Percentiles rank a stretch among this genome's conserved stretches.
phyloP scores from a whole-genome alignment of 2,113 vertebrate genomes.

The Pipa parva region DNA sequence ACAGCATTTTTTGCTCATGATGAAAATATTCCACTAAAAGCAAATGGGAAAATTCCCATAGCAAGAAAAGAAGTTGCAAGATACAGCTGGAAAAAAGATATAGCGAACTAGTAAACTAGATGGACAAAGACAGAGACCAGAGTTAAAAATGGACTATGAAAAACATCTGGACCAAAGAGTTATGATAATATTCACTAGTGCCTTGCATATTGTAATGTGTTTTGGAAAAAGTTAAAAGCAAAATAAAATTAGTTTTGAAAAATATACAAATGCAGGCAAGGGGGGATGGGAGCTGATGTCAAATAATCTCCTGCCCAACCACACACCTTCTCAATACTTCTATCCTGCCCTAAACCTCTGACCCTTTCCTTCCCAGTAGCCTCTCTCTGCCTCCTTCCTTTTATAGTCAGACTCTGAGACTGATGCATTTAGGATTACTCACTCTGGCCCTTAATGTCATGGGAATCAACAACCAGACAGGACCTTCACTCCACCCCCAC shows the following conservation, averaged over 20 bases:
- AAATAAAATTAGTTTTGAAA: too few species aligned
- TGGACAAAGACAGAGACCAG: neutral
- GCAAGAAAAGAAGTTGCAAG: neutral
- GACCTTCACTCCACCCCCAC: slow-evolving; percentile 12
- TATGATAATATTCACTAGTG: too few species aligned
- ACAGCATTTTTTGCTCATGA: slow-evolving; percentile 21
- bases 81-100: neutral
- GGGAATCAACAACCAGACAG: slow-evolving; percentile 34
- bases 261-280: neutral
- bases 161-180: too few species aligned
- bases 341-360: neutral
- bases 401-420: slow-evolving; percentile 30
- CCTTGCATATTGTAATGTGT: too few species aligned
- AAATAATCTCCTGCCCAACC: neutral
- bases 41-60: slow-evolving; percentile 24
- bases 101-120: neutral
- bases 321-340: neutral
- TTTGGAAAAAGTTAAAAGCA: too few species aligned
- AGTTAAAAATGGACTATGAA: neutral
- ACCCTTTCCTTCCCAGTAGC: neutral
- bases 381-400: slow-evolving; percentile 10
- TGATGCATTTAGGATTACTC: slow-evolving; percentile 28
- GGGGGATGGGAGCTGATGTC: neutral
- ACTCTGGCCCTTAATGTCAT: slow-evolving; percentile 40
- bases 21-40: slow-evolving; percentile 23